These are phyloP conservation scores for Lepas anatifera DNA, from an alignment of 2,888 invertebrate genomes.

Conservation along the genomic window DNA sequence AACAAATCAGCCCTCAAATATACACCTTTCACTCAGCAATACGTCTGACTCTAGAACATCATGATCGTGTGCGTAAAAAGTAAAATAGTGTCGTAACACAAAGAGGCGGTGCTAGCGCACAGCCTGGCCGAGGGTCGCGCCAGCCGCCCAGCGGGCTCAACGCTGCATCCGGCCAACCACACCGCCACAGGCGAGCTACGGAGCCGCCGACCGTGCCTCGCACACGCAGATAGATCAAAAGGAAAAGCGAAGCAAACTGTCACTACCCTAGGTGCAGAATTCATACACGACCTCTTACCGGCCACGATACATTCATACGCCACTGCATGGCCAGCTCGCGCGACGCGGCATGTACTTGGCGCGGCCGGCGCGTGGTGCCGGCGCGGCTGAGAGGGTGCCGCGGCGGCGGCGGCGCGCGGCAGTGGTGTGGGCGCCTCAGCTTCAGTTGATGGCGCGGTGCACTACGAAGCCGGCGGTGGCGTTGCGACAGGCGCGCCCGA, in stretches of 20 bases:
- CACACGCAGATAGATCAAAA: neutral
- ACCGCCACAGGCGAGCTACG: neutral
- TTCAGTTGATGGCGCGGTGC: no score
- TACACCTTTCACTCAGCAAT: neutral
- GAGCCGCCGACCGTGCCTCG: neutral
- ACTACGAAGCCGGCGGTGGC: slow-evolving; percentile 5
- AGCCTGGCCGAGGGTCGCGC: neutral
- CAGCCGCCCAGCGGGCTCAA: neutral
- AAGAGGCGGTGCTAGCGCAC: neutral
- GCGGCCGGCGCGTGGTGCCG: no score
- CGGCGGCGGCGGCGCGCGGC: neutral
- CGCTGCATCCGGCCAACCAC: neutral
- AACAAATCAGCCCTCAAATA: neutral
- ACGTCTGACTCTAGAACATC: no score
- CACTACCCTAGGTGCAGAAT: slow-evolving; percentile 1
- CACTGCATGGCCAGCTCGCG: no score
- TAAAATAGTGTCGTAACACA: no score
- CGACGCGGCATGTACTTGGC: no score
- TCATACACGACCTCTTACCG: no score
- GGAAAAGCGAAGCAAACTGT: neutral
- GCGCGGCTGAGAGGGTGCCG: neutral
- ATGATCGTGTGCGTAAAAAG: no score
- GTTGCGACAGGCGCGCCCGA: neutral
- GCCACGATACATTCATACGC: no score
- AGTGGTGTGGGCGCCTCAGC: no score